Conservation (phyloP, 2,113 vertebrate genomes). For the Procapra przewalskii region DNA sequence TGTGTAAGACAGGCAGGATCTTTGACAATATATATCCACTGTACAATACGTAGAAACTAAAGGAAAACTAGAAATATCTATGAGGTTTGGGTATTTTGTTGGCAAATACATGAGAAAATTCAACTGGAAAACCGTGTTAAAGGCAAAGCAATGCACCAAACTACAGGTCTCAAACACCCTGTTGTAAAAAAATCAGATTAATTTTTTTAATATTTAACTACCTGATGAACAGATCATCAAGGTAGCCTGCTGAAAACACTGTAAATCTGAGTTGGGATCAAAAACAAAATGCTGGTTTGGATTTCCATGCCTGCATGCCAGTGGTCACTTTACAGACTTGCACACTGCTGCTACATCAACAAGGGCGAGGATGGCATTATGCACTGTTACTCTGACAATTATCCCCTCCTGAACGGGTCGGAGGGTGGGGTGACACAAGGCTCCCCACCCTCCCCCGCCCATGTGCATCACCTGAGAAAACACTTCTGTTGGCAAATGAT, state of each 20-base stretch:
- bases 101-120: not conserved
- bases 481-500: not conserved
- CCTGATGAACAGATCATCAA: not conserved
- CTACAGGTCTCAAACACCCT: fast-evolving
- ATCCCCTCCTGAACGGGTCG: not conserved
- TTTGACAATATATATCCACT: not conserved
- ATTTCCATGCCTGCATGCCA: not conserved
- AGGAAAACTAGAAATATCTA: not conserved
- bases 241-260: not conserved
- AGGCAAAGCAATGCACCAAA: fast-evolving
- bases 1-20: not conserved
- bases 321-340: not conserved
- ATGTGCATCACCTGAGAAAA: not conserved
- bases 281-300: not conserved
- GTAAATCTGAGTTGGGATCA: not conserved
- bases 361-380: not conserved
- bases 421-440: not conserved
- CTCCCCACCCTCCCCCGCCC: not conserved
- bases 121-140: not conserved
- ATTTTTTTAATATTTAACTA: not conserved
- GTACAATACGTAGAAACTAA: not conserved
- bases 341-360: not conserved
- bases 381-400: not conserved
- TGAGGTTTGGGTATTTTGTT: not conserved
- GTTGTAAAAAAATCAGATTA: not conserved